phyloP scores from a whole-genome alignment of 1,140 invertebrate species.

The Cotesia vestalis region DNA sequence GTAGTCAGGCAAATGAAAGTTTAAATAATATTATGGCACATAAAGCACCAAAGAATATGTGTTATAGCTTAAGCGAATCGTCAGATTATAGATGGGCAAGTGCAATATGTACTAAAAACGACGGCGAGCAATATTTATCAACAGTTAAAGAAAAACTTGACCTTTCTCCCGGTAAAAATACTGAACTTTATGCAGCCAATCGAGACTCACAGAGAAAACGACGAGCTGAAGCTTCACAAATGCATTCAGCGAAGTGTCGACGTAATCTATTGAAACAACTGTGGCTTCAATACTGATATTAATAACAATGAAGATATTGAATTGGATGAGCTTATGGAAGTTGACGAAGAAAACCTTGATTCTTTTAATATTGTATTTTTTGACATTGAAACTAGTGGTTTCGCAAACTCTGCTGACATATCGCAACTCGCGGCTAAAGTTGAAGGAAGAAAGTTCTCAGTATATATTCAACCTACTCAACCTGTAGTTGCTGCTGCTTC shows the following conservation, averaged over 20 bases:
- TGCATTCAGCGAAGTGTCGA: not conserved
- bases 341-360: not conserved
- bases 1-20: constrained; percentile 7
- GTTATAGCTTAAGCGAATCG: constrained; percentile 41
- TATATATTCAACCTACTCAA: constrained; percentile 1
- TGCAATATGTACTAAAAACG: constrained; percentile 42
- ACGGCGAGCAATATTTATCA: constrained; percentile 34
- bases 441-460: not conserved
- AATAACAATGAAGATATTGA: constrained; percentile 7
- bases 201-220: not conserved
- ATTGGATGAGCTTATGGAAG: not conserved
- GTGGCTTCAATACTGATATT: not conserved
- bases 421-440: not conserved
- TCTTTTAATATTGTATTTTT: constrained; percentile 7
- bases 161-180: constrained; percentile 34
- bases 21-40: constrained; percentile 8
- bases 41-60: constrained; percentile 28
- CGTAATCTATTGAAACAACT: constrained; percentile 5
- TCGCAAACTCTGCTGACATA: constrained; percentile 3
- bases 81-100: constrained; percentile 40
- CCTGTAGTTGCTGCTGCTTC: constrained; percentile 1
- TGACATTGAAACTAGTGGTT: not conserved
- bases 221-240: constrained; percentile 4
- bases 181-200: constrained; percentile 13
- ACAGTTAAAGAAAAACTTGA: constrained; percentile 14